Conservation (phyloP, 2,797 vertebrate genomes). For the Aeoliscus strigatus region DNA sequence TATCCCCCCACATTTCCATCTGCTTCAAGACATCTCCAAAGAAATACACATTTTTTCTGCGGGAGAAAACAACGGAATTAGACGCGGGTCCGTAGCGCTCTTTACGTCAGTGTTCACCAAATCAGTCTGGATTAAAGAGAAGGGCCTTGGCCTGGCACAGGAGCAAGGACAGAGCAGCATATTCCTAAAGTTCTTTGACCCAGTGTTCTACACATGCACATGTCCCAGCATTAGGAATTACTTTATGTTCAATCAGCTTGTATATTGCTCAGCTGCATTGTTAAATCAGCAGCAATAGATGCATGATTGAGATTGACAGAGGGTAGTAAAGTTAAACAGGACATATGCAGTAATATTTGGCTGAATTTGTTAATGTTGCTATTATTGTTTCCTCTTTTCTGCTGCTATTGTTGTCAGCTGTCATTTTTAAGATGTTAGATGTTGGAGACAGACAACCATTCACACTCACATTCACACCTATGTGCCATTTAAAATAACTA, state of each 20-base stretch:
- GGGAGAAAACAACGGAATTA: conserved; percentile 65
- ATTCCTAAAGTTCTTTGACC: conserved; percentile 65
- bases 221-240: conserved; percentile 50
- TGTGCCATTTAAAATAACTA: too few relatives aligned
- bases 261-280: conserved; percentile 68
- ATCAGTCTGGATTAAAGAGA: conserved; percentile 58
- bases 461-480: too few relatives aligned
- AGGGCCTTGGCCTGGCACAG: conserved; percentile 45
- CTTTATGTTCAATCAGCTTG: conserved; percentile 70
- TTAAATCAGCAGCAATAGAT: conserved; percentile 64
- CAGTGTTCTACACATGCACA: conserved; percentile 28
- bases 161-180: conserved; percentile 42
- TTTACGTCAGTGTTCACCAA: conserved; percentile 60
- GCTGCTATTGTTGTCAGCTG: too few relatives aligned
- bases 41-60: conserved; percentile 73
- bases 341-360: too few relatives aligned
- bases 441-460: too few relatives aligned
- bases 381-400: too few relatives aligned
- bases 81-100: conserved; percentile 26
- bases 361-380: too few relatives aligned
- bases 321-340: too few relatives aligned
- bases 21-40: conserved; percentile 69
- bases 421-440: too few relatives aligned
- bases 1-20: conserved; percentile 71
- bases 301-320: conserved; percentile 60